Evolutionary conservation across 2,797 vertebrate genomes (phyloP).

Genomic region (Heterohyrax brucei): DNA sequence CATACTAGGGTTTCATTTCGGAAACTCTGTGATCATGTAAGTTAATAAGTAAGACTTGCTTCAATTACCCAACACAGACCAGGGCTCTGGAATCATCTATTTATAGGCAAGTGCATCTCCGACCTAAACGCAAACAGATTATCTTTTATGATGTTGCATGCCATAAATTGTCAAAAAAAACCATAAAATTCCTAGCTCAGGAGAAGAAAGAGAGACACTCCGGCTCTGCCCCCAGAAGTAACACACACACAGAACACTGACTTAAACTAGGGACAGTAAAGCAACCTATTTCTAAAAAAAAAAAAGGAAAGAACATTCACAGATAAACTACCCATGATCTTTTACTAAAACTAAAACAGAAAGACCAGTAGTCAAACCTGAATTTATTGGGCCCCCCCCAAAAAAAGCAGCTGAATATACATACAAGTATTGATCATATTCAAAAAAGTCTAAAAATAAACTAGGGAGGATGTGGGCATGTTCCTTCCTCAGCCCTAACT

Average conservation of each 20-base stretch:
- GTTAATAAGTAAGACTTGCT: slow-evolving; percentile 25
- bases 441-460: slow-evolving; percentile 77
- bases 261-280: background rate
- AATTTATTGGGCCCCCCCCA: background rate
- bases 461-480: background rate
- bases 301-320: slow-evolving; percentile 49
- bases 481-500: slow-evolving; percentile 64
- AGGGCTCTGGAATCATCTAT: background rate
- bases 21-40: slow-evolving; percentile 68
- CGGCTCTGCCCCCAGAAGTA: background rate
- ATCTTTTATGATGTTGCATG: slow-evolving; percentile 2
- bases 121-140: background rate
- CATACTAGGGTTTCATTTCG: slow-evolving; percentile 53
- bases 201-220: background rate
- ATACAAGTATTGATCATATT: slow-evolving; percentile 80
- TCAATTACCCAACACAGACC: slow-evolving; percentile 61
- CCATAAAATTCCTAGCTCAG: background rate
- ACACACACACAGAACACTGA: background rate
- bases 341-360: slow-evolving; percentile 73
- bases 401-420: slow-evolving; percentile 72
- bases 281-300: slow-evolving; percentile 49
- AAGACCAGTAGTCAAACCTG: slow-evolving; percentile 78
- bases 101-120: background rate
- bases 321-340: slow-evolving; percentile 50
- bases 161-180: background rate